Percentiles rank a stretch among this genome's conserved stretches.
Evolutionary conservation across 2,888 invertebrate genomes (phyloP).

Genomic region (Mimumesa dahlbomi): DNA sequence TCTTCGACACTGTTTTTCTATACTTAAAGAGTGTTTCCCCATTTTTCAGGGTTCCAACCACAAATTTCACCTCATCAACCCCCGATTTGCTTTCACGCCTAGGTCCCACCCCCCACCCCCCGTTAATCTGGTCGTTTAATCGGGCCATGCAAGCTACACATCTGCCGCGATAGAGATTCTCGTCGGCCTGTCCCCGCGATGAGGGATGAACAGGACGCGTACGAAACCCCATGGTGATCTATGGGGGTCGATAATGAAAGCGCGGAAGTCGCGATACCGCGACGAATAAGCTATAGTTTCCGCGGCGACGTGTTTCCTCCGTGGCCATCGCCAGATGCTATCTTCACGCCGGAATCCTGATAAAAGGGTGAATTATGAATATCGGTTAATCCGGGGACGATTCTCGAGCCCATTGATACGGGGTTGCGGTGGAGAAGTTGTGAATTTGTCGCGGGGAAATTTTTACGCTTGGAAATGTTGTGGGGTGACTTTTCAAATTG

Average conservation of each 20-base stretch:
- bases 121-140: neutral
- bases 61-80: too few species aligned
- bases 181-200: conserved; percentile 53
- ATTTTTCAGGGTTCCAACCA: too few species aligned
- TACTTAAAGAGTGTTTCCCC: too few species aligned
- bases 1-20: too few species aligned
- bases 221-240: conserved; percentile 74
- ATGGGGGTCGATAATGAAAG: conserved; percentile 79
- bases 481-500: too few species aligned
- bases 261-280: conserved; percentile 71
- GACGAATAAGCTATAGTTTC: conserved; percentile 73
- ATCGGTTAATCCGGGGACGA: conserved; percentile 66
- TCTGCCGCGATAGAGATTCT: neutral
- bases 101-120: too few species aligned
- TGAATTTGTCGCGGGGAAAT: too few species aligned
- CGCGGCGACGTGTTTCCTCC: conserved; percentile 54
- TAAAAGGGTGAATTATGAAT: conserved; percentile 73
- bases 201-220: conserved; percentile 78
- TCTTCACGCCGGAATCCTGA: conserved; percentile 60
- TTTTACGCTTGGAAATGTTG: too few species aligned
- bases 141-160: neutral
- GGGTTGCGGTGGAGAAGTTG: too few species aligned
- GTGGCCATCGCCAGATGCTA: conserved; percentile 47
- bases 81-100: too few species aligned
- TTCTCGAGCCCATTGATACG: too few species aligned